Conservation (phyloP, 2,797 vertebrate genomes). For the Serranus cabrilla region DNA sequence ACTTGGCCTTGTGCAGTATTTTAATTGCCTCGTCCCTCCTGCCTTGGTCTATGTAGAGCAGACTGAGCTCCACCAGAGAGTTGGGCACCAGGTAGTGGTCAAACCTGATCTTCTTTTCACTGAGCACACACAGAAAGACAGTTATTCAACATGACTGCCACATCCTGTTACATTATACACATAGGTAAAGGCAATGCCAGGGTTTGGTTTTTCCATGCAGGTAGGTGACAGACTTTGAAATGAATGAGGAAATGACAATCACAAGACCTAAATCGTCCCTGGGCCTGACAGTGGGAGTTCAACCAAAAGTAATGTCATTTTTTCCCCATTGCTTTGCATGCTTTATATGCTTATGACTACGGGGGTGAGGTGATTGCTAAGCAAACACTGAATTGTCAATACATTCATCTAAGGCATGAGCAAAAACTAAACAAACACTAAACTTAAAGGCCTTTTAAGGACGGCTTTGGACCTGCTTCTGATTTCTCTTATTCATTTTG, state of each 20-base stretch:
- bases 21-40: conserved; percentile 85
- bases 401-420: too few relatives aligned
- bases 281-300: background rate
- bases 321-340: too few relatives aligned
- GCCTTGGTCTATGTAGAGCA: conserved; percentile 85
- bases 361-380: conserved; percentile 8
- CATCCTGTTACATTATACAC: background rate
- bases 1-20: conserved; percentile 89
- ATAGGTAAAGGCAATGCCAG: background rate
- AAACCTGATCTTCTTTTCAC: conserved; percentile 88
- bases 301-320: background rate
- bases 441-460: background rate
- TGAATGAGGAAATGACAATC: background rate
- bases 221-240: background rate
- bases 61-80: conserved; percentile 86
- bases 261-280: background rate
- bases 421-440: too few relatives aligned
- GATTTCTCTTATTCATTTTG: too few relatives aligned
- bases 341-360: background rate
- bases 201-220: background rate
- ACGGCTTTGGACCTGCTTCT: background rate
- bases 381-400: conserved; percentile 31
- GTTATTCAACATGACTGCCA: background rate
- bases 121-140: conserved; percentile 54
- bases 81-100: conserved; percentile 91